These are phyloP conservation scores for Anastatus disparis DNA, from an alignment of 1,140 invertebrate species.

Conservation along the genomic window DNA sequence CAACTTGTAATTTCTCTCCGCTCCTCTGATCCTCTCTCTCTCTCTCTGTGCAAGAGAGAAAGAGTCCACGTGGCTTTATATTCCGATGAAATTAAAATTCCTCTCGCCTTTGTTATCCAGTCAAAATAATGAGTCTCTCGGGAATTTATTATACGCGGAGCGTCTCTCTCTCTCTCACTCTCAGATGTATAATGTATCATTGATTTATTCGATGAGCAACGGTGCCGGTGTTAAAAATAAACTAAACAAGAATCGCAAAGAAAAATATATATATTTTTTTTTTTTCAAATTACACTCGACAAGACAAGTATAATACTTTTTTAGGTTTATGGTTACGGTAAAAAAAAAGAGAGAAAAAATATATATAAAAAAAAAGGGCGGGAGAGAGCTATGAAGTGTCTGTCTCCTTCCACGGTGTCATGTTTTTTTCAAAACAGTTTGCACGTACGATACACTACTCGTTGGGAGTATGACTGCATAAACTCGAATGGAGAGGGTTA, in stretches of 20 bases:
- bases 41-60: no score
- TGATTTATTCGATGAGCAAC: no score
- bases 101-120: constrained; percentile 2
- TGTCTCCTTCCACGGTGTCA: not conserved
- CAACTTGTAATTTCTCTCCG: constrained; percentile 12
- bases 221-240: no score
- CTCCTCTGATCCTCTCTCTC: no score
- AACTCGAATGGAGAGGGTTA: no score
- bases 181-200: no score
- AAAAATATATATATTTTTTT: no score
- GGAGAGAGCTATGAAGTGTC: no score
- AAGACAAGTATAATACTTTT: no score
- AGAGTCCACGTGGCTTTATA: no score
- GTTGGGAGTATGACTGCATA: constrained; percentile 36
- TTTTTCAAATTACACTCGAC: no score
- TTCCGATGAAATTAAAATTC: constrained; percentile 9
- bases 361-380: no score
- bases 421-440: constrained; percentile 39
- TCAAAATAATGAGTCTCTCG: constrained; percentile 13
- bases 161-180: not conserved
- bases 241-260: not conserved
- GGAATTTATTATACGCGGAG: not conserved
- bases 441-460: constrained; percentile 31
- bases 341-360: not conserved
- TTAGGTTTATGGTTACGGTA: not conserved